These are phyloP conservation scores for Linhomoeus sp. DNA, from an alignment of 2,888 invertebrate species.

Conservation along the genomic window DNA sequence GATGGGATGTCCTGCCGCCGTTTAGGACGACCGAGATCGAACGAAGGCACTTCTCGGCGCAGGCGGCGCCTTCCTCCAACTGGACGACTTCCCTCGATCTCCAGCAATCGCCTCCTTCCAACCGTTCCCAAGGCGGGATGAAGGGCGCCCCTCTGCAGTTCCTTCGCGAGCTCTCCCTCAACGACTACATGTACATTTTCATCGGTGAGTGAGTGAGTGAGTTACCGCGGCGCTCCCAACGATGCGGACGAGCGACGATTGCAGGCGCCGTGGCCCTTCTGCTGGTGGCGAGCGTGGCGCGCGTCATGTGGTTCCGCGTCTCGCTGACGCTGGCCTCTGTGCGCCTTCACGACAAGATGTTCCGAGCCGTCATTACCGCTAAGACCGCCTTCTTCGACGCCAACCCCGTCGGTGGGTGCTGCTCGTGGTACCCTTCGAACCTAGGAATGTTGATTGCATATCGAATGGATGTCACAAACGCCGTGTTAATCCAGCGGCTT, in stretches of 20 bases:
- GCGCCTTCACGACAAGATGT: slow-evolving; percentile 61
- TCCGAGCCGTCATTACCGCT: slow-evolving; percentile 53
- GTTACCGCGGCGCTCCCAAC: neutral
- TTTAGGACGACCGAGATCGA: neutral
- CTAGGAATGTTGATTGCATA: too few relatives aligned
- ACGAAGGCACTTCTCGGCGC: neutral
- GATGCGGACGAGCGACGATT: slow-evolving; percentile 23
- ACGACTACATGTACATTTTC: neutral
- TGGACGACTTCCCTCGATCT: too few relatives aligned
- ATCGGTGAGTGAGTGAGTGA: neutral
- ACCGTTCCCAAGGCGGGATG: too few relatives aligned
- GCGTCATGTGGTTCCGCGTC: slow-evolving; percentile 37
- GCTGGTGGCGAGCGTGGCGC: slow-evolving; percentile 27
- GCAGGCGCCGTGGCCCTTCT: slow-evolving; percentile 37
- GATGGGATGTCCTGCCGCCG: neutral
- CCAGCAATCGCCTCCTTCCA: too few relatives aligned
- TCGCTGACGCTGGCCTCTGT: slow-evolving; percentile 55
- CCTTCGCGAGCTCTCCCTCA: too few relatives aligned
- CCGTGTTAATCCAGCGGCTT: too few relatives aligned
- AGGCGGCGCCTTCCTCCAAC: neutral
- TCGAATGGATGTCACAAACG: too few relatives aligned
- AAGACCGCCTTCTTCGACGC: slow-evolving; percentile 69
- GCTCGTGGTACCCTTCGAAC: neutral
- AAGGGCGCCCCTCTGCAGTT: too few relatives aligned
- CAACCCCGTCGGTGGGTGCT: slow-evolving; percentile 51